Evolutionary conservation across 2,113 vertebrate species (phyloP).

Genomic region (Python bivittatus): DNA sequence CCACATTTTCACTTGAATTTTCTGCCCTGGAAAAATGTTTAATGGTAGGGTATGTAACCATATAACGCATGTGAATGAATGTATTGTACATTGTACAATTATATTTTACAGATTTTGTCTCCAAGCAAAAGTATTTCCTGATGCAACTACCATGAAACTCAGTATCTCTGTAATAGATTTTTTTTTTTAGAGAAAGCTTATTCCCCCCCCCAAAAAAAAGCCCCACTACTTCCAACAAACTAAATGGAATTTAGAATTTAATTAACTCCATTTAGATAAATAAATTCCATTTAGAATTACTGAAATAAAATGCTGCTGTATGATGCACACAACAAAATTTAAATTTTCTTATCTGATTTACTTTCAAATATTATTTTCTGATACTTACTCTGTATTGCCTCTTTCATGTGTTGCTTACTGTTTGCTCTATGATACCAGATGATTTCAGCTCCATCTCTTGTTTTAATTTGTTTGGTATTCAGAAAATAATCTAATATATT

Average conservation of each 20-base stretch:
- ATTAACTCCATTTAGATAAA: too few relatives aligned
- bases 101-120: neutral
- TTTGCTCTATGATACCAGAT: conserved; percentile 85
- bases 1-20: neutral
- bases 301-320: neutral
- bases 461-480: conserved; percentile 57
- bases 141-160: neutral
- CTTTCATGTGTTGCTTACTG: conserved; percentile 70
- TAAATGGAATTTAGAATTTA: too few relatives aligned
- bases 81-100: neutral
- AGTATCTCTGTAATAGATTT: neutral
- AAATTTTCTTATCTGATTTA: neutral
- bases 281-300: too few relatives aligned
- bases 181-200: neutral
- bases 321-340: neutral
- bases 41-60: neutral
- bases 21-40: neutral
- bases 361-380: neutral
- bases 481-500: conserved; percentile 79
- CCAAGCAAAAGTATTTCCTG: neutral
- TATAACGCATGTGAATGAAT: neutral
- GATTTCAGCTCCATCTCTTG: conserved; percentile 77
- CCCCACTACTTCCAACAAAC: neutral
- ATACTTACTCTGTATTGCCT: conserved; percentile 77
- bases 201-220: neutral